Base-by-base conservation (phyloP, 2,888 invertebrate genomes). In the Lithosia quadra region DNA sequence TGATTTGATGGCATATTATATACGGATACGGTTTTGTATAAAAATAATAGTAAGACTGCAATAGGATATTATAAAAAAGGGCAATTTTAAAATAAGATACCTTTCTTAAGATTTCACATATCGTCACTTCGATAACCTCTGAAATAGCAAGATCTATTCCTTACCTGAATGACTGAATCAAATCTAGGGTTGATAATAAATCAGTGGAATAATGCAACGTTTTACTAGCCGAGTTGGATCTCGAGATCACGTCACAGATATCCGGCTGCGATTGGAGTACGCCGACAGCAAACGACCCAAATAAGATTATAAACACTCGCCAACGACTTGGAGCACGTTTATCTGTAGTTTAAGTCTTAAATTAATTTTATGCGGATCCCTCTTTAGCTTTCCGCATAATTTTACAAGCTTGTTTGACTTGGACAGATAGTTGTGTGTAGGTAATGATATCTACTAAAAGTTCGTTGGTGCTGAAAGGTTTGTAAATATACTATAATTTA, bases 131-230 rank as follows among this genome's bases (percentile, higher is more conserved):
- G 18, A 43, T 43, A 18, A 18, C 18, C 39, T 43, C 43, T 18
- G 18, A 7, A 18, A 43, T 43, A 43, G 1, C 18, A 18, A 18
- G 43, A 43, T 43, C 18, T 5, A n/a, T 49, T 49, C 9, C 49
- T 49, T 1, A n/a, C n/a, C n/a, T 49, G n/a, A 49, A 80, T 79
- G 82, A 82, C n/a, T 49, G n/a, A 49, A 80, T 79, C 82, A 82
- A 81, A 81, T 80, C 65, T 43, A 57, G 61, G 65, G 71, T 71
- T 67, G 61, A 77, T 57, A 73, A 84, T 84, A 84, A 84, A 83
- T 84, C 81, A 79, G 63, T 13, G 39, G 62, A 70, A 77, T 67
- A 75, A 76, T 78, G 78, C 72, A 75, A 62, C 69, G 55, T 33
- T 64, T 21, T 36, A 43, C 57, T 55, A 53, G 67, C 60, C 53